Conservation (phyloP, 2,888 invertebrate species). For the Microchrysa polita region DNA sequence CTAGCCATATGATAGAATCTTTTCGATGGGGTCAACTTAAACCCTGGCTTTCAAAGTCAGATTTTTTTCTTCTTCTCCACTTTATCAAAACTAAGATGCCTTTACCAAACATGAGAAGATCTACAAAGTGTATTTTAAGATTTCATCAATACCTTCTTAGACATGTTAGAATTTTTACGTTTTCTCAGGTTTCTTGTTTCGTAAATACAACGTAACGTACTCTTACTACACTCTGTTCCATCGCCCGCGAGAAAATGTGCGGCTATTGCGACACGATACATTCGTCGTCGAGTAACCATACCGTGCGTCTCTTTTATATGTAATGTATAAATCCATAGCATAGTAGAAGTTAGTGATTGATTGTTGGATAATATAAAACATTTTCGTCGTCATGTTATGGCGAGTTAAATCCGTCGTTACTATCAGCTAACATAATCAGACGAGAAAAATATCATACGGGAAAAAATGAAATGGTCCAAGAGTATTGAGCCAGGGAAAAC, state of each 20-base stretch:
- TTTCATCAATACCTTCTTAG: not conserved
- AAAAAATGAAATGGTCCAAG: constrained; percentile 6
- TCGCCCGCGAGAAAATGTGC: not conserved
- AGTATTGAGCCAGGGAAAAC: not conserved
- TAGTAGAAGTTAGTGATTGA: constrained; percentile 46
- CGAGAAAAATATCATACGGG: constrained; percentile 4
- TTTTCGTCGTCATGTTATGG: constrained; percentile 44
- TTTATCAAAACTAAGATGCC: too few species aligned
- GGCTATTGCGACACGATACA: not conserved
- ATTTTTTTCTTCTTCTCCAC: too few species aligned
- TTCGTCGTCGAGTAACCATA: not conserved
- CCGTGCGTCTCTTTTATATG: not conserved
- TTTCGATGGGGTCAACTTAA: too few species aligned
- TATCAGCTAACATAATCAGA: constrained; percentile 16
- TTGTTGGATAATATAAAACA: constrained; percentile 48
- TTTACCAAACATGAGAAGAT: too few species aligned
- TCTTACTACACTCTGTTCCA: not conserved
- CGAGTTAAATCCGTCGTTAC: constrained; percentile 39
- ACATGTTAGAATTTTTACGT: not conserved
- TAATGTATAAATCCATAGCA: not conserved
- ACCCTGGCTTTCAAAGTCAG: too few species aligned
- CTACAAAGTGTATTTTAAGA: not conserved
- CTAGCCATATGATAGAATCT: too few species aligned
- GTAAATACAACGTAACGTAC: not conserved
- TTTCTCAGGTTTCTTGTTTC: not conserved